phyloP scores from a whole-genome alignment of 2,797 vertebrate species.

The Hozukius guyotensis region DNA sequence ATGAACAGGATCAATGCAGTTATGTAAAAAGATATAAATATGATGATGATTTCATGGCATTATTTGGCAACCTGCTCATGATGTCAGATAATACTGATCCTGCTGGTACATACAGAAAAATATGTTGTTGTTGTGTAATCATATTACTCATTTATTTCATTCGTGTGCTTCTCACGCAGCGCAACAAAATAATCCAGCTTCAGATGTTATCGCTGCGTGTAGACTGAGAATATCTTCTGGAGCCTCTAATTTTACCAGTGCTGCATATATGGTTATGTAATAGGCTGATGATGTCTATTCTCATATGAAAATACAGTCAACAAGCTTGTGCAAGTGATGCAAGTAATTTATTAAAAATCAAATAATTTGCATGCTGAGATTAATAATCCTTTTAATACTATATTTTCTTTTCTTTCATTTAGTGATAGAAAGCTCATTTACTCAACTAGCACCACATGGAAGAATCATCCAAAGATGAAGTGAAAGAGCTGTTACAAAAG shows the following conservation, averaged over 20 bases:
- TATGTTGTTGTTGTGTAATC: neutral
- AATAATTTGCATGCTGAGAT: neutral
- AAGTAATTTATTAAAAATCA: neutral
- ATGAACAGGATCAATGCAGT: slow-evolving; percentile 2
- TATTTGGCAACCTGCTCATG: neutral
- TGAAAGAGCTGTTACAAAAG: too few relatives aligned
- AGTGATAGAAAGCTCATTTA: neutral
- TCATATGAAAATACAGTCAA: neutral
- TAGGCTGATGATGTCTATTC: neutral
- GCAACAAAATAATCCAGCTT: neutral
- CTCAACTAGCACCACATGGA: neutral
- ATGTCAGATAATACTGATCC: neutral
- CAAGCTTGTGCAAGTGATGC: neutral
- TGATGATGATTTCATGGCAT: slow-evolving; percentile 1
- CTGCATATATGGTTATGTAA: slow-evolving; percentile 30
- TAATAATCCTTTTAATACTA: neutral
- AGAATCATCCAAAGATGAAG: neutral
- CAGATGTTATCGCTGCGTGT: neutral
- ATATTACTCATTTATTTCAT: neutral
- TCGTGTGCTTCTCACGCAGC: neutral
- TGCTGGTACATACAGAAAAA: neutral
- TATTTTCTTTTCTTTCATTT: slow-evolving; percentile 7
- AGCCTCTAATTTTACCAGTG: neutral
- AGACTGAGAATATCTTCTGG: slow-evolving; percentile 3
- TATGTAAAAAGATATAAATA: slow-evolving; percentile 16